Base-by-base conservation (phyloP, 2,113 vertebrate species). In the Siniperca knerii region DNA sequence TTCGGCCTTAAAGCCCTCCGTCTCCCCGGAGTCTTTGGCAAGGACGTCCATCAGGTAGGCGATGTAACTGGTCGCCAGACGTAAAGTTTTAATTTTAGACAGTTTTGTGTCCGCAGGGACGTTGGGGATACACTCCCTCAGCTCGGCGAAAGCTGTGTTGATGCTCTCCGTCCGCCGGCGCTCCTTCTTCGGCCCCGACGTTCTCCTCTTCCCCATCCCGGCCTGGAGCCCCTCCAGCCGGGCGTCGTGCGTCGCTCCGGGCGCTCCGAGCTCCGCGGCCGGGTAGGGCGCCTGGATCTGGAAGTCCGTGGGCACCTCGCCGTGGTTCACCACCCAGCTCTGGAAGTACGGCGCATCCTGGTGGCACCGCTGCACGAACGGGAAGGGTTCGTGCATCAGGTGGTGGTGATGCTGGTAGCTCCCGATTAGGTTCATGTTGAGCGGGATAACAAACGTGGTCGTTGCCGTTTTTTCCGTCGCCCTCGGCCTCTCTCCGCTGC, bases 1-100 rank as follows among this genome's bases (percentile, higher is more conserved):
- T 48, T 99, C 98, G 72, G 98, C 98, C 93, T 97, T 98, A 90
- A 99, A 99, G 72, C 96, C 97, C 77, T 98, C 97, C 1, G 97
- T 96, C 83, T 97, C 97, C 0, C 97, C 98, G 46, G 95, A 94
- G 92, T 98, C 98, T 90, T 97, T 97, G 88, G 97, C 97, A 95
- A 99, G 94, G 73, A 99, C 97, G 84, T 98, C 96, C 97, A 97
- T 98, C 90, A 98, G 93, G 82, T 98, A 98, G 62, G 97, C 96
- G 88, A 98, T 98, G 93, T 98, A 98, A 83, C 97, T 97, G 81
- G 97, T 97, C 37, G 97, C 97, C 77, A 98, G 93, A 52, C 97
- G 95, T 55, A 98, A 88, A 3, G 97, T 98, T 88, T 98, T 98
- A 72, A 98, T 98, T 86, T 98, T 97, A 20, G 97, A 98, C 85